Percentiles rank a stretch among this genome's conserved stretches.
phyloP scores from a whole-genome alignment of 2,113 vertebrate species.

The Gobio gobio region DNA sequence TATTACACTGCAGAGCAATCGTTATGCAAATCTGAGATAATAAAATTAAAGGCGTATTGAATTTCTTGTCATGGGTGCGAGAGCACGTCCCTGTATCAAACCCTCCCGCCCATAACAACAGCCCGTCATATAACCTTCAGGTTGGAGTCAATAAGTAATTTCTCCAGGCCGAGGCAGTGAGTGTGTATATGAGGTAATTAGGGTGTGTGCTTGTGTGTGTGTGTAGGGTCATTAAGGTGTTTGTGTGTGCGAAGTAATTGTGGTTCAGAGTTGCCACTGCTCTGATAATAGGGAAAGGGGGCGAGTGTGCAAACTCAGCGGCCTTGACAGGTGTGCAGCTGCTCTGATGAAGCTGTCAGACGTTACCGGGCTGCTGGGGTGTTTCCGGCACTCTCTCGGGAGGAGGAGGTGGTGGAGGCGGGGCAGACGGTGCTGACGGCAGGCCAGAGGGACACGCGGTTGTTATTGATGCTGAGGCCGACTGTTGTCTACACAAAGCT shows the following conservation, averaged over 20 bases:
- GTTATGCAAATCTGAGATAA: slow-evolving; percentile 51
- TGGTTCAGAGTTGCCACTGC: background rate
- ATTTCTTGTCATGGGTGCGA: slow-evolving; percentile 37
- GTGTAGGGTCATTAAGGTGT: background rate
- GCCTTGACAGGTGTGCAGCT: slow-evolving; percentile 52
- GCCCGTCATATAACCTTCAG: slow-evolving; percentile 40
- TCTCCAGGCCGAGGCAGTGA: slow-evolving; percentile 16
- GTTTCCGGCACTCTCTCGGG: slow-evolving; percentile 36
- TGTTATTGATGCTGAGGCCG: slow-evolving; percentile 41
- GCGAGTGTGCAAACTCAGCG: slow-evolving; percentile 23
- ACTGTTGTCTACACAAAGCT: slow-evolving; percentile 40
- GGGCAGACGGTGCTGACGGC: slow-evolving; percentile 9
- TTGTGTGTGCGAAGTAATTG: slow-evolving; percentile 5
- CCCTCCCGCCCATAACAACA: slow-evolving; percentile 35
- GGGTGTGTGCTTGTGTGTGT: slow-evolving; percentile 2
- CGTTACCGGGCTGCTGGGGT: slow-evolving; percentile 30
- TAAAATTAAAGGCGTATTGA: slow-evolving; percentile 49
- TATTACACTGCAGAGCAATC: slow-evolving; percentile 46
- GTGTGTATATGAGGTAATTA: slow-evolving; percentile 44
- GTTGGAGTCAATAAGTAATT: slow-evolving; percentile 51
- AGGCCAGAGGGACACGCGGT: slow-evolving; percentile 16
- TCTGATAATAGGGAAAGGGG: slow-evolving; percentile 19
- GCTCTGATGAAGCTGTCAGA: slow-evolving; percentile 53
- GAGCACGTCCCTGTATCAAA: slow-evolving; percentile 33
- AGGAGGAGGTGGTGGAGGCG: background rate